Evolutionary conservation across 1,140 invertebrate genomes (phyloP), one percentile per base, ranked within the genome.

Genomic region (Drosophila gunungcola): DNA sequence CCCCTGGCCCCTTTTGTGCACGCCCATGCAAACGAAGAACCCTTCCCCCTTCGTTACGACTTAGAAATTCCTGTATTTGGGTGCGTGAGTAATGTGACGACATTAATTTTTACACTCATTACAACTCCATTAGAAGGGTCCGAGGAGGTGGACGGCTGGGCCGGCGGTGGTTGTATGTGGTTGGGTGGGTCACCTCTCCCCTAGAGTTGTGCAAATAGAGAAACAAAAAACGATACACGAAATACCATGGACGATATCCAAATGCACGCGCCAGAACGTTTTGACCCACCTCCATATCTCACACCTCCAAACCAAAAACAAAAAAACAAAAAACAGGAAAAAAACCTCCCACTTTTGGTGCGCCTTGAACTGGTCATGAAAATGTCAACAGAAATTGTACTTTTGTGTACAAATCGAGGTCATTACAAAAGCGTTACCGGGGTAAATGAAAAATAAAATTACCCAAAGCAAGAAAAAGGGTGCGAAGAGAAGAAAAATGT

Each of bases 21-120:
- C 38, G 41, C n/a, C 70, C 34, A 34, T 51, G 49, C 29, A 41
- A 57, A 58, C 54, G 27, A 21, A 32, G 21, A 51, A 45, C 58
- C 64, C 53, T 27, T 43, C 4, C 53, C 51, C 51, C 27, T 56
- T 39, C 51, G 32, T 32, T 39, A 45, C 2, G 3, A 60, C 12
- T 52, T 52, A 13, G 16, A 38, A 41, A 43, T 72, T 56, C 53
- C 45, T 63, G 73, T 53, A 54, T 67, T 82, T 84, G 73, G 72
- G 77, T 89, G 84, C 84, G 85, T 89, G 84, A 89, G 84, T 89
- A 89, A 89, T 89, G 85, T 89, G 84, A 89, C 84, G 84, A 90
- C 84, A 89, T 89, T 84, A 89, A 84, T 89, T 89, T 89, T 89
- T 77, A 89, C 84, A 89, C 84, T 89, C 84, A 89, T 89, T 89